Evolutionary conservation across 2,888 invertebrate species (phyloP).

Genomic region (Odontothrips loti): DNA sequence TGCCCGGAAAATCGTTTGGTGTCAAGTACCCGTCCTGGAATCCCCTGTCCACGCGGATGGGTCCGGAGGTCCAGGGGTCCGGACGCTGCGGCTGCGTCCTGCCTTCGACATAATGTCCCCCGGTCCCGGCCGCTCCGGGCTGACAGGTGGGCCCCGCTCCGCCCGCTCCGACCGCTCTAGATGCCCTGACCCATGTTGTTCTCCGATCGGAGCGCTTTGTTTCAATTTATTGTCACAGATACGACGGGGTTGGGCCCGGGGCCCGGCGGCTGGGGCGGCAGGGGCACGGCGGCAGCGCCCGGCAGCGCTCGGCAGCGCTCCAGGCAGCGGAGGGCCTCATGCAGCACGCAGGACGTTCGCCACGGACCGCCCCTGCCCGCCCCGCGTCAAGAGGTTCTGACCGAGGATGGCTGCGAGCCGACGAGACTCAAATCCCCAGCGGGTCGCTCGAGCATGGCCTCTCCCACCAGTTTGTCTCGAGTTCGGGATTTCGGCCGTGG

Average conservation of each 20-base stretch:
- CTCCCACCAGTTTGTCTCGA: too few relatives aligned
- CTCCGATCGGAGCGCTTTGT: background rate
- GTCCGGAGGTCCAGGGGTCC: background rate
- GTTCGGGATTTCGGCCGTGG: too few relatives aligned
- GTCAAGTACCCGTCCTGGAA: background rate
- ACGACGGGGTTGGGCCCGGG: background rate
- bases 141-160: background rate
- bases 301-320: too few relatives aligned
- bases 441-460: too few relatives aligned
- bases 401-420: too few relatives aligned
- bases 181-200: background rate
- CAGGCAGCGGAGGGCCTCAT: too few relatives aligned
- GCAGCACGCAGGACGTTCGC: too few relatives aligned
- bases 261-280: background rate
- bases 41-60: background rate
- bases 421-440: too few relatives aligned
- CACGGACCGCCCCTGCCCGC: too few relatives aligned
- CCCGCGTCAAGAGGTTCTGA: too few relatives aligned
- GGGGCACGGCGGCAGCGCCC: background rate
- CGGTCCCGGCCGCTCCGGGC: background rate
- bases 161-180: conserved; percentile 1
- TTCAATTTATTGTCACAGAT: conserved; percentile 23
- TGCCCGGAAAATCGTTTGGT: background rate
- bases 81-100: background rate
- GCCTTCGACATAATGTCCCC: background rate